phyloP scores from a whole-genome alignment of 2,888 invertebrate species.

The Caenorhabditis sp. region DNA sequence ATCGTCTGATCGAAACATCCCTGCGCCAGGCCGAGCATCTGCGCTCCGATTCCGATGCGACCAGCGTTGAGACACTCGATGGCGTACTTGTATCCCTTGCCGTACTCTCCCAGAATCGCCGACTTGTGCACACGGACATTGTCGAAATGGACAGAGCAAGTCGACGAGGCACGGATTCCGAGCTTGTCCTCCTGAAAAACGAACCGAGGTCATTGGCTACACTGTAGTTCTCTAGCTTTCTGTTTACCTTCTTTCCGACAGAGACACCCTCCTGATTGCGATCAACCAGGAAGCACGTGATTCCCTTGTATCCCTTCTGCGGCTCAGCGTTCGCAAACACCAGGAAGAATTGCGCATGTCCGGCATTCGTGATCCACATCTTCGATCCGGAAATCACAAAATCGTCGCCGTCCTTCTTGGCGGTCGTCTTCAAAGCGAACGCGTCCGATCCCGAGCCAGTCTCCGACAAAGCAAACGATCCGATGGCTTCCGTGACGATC shows the following conservation, averaged over 20 bases:
- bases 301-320: slow-evolving; percentile 84
- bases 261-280: slow-evolving; percentile 90
- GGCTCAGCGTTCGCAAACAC: slow-evolving; percentile 82
- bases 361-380: slow-evolving; percentile 98
- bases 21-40: slow-evolving; percentile 93
- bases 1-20: slow-evolving; percentile 96
- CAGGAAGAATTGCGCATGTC: slow-evolving; percentile 93
- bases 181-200: slow-evolving; percentile 90
- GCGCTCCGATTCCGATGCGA: slow-evolving; percentile 85
- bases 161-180: slow-evolving; percentile 88
- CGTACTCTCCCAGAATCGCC: slow-evolving; percentile 81
- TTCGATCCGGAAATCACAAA: slow-evolving; percentile 95
- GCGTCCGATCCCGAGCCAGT: slow-evolving; percentile 95
- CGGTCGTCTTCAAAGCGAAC: slow-evolving; percentile 94
- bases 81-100: slow-evolving; percentile 92
- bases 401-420: slow-evolving; percentile 90
- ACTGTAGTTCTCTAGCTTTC: slow-evolving; percentile 63
- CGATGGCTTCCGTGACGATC: slow-evolving; percentile 88
- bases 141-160: slow-evolving; percentile 95
- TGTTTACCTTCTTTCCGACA: slow-evolving; percentile 87
- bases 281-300: slow-evolving; percentile 96
- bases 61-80: slow-evolving; percentile 97
- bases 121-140: slow-evolving; percentile 88
- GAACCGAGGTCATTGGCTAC: too few relatives aligned
- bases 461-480: slow-evolving; percentile 89